Evolutionary conservation across 1,140 invertebrate species (phyloP), one percentile per base, ranked within the genome.

Genomic region (Drosophila lini): DNA sequence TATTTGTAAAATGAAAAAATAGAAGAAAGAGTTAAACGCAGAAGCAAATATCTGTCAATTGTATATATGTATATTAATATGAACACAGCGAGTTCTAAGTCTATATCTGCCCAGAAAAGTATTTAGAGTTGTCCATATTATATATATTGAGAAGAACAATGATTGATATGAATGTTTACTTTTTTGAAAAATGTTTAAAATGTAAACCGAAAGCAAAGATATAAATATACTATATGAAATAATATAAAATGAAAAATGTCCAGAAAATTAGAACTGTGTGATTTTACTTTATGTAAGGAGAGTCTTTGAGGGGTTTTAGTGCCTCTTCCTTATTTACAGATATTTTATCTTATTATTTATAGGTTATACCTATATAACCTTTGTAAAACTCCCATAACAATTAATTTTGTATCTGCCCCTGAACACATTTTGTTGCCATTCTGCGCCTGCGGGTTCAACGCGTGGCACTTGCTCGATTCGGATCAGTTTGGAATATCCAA

Each of bases 181-280:
- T 83, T 88, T 86, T 88, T 88, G 75, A 80, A 60, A 67, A 70
- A 53, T 77, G 83, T 88, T 88, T 63, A 57, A 80, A 67, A 16
- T 80, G 53, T 56, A 77, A 85, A 60, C 19, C 50, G 36, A 47
- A 34, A 73, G 2, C 3, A 7, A 65, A 58, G 9, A 76, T 52
- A 59, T 32, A 64, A 63, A 71, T 31, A 58, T 56, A n/a, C n/a
- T n/a, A 68, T 42, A 40, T 48, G 22, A 44, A 44, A 56, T 68
- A 41, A 64, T 32, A 74, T 41, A 74, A 74, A 32, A 59, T 38
- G 36, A 67, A 19, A 65, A 69, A 59, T 38, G 40, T 44, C 60
- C 68, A 69, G 10, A 9, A 28, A 71, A 67, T 38, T 19, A 61
- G 50, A 28, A 19, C 16, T 52, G 3, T 28, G 15, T 31, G 52